Conservation (phyloP, 2,113 vertebrate genomes). For the Agapornis roseicollis region DNA sequence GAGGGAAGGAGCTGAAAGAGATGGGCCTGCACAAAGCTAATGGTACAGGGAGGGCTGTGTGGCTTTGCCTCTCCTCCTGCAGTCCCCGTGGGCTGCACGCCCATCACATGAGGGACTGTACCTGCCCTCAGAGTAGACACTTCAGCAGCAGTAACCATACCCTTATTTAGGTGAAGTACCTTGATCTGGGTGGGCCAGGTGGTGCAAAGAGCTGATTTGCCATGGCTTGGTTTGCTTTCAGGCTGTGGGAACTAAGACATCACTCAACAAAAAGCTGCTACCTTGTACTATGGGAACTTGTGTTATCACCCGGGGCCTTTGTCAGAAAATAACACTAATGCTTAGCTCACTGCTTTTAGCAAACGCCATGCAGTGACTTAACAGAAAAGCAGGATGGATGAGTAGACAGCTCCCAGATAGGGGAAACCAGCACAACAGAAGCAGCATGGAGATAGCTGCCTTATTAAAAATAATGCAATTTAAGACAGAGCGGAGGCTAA, state of each 20-base stretch:
- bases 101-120: not conserved
- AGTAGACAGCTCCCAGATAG: not conserved
- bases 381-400: not conserved
- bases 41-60: not conserved
- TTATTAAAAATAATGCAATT: slow-evolving; percentile 46
- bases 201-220: not conserved
- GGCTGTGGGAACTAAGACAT: not conserved
- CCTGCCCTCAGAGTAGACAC: not conserved
- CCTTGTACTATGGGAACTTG: not conserved
- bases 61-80: not conserved
- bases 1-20: not conserved
- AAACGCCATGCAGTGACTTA: not conserved
- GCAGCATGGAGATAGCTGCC: not conserved
- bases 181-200: not conserved
- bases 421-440: not conserved
- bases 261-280: not conserved
- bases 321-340: not conserved
- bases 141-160: not conserved
- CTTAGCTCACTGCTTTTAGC: not conserved
- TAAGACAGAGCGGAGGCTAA: not conserved
- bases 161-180: not conserved
- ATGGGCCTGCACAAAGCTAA: not conserved
- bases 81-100: not conserved
- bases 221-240: not conserved
- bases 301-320: not conserved